These are phyloP conservation scores for Neotoma lepida DNA, from an alignment of 2,113 vertebrate species.

Conservation along the genomic window DNA sequence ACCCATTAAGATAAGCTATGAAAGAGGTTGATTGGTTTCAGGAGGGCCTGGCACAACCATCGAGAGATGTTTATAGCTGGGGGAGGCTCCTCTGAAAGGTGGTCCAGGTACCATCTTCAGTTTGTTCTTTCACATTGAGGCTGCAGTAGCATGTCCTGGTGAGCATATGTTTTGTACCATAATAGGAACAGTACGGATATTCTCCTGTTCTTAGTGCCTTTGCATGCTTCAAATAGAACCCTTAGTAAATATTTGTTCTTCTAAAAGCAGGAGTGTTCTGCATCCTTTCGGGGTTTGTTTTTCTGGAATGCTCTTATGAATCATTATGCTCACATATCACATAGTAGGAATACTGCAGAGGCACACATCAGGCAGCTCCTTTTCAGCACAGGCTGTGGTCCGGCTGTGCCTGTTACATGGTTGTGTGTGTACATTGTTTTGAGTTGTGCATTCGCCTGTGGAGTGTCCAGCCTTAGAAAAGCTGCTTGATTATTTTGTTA, in stretches of 20 bases:
- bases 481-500: conserved; percentile 29
- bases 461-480: background rate
- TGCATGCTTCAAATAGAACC: background rate
- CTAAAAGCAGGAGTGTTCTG: background rate
- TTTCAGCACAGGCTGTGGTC: background rate
- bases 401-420: background rate
- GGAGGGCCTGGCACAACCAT: background rate
- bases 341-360: conserved; percentile 11
- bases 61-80: background rate
- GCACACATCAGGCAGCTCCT: background rate
- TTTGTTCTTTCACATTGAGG: background rate
- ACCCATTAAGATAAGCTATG: background rate
- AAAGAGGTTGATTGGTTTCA: background rate
- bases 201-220: background rate
- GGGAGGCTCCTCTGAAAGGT: background rate
- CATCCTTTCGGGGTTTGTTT: background rate
- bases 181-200: background rate
- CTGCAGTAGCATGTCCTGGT: background rate
- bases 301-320: background rate
- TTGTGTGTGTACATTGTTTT: background rate
- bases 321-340: background rate
- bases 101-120: background rate
- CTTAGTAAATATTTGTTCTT: background rate
- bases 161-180: background rate
- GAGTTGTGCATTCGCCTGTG: background rate